Evolutionary conservation across 64 coral and sea anemone genomes (phyloP), one percentile per base, ranked within the genome.

Genomic region (Montipora sp.): DNA sequence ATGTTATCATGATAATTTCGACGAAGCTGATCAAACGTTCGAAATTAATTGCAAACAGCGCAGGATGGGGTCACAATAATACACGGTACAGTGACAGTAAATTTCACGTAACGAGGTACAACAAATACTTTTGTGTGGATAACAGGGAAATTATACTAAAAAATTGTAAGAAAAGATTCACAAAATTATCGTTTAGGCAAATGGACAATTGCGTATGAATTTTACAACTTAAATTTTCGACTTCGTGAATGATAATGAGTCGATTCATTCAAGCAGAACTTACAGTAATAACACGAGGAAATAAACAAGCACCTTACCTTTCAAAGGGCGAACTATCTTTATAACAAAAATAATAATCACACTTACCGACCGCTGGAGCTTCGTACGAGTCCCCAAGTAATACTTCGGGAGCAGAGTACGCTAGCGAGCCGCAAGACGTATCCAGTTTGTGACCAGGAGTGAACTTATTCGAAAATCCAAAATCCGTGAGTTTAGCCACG

Each of bases 401-500:
- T 66, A 99, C 95, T 87, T 99, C 98, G 2, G 98, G 98, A 8
- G 98, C 98, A 78, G 98, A 99, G 88, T 99, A 99, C 3, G 98
- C 98, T 7, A 99, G 68, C 15, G 98, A 99, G 20, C 98, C 98
- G 61, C 98, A 99, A 48, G 98, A 89, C 13, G 98, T 99, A 20
- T 99, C 94, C 3, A 99, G 80, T 87, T 99, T 99, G 81, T 94
- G 92, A 15, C 94, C 94, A 9, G 98, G 98, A 13, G 93, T 89
- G 70, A 99, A 99, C 55, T 99, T 99, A 90, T 99, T 99, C 20
- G 98, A 99, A 67, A 99, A 96, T 36, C 98, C 98, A 75, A 99
- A 99, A 71, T 99, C 98, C 77, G 98, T 99, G 45, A 99, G 98
- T 66, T 99, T 99, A 45, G 98, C 98, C 83, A 99, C 87, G 79